Evolutionary conservation across 2,888 invertebrate genomes (phyloP).

Genomic region (Lithophane socia): DNA sequence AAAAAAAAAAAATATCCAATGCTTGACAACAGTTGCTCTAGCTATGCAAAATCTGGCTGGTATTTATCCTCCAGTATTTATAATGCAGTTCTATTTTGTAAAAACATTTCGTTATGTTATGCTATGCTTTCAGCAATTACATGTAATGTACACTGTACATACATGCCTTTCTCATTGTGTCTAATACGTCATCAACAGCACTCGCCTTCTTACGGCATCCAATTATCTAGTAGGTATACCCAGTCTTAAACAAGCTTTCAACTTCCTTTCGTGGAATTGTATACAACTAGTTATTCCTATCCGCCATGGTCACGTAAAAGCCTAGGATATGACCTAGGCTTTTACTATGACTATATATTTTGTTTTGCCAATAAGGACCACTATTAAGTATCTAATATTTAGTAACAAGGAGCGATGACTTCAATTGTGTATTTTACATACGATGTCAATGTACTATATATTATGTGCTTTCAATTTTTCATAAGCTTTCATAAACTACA

Average conservation of each 20-base stretch:
- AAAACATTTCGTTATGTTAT: too few relatives aligned
- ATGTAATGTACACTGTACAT: too few relatives aligned
- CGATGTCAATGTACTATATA: background rate
- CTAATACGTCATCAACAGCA: background rate
- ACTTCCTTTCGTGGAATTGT: background rate
- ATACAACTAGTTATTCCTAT: background rate
- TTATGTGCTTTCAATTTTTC: slow-evolving; percentile 23
- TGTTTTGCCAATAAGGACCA: too few relatives aligned
- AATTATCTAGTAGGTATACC: background rate
- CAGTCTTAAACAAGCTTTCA: background rate
- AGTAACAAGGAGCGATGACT: background rate
- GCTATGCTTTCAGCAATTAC: background rate
- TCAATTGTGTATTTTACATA: background rate
- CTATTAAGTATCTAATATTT: background rate
- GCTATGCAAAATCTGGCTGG: too few relatives aligned
- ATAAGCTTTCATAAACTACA: too few relatives aligned
- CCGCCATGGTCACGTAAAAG: background rate
- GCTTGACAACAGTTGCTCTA: too few relatives aligned
- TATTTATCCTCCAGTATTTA: background rate
- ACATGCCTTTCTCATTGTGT: background rate
- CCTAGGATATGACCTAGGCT: background rate
- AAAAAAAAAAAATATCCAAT: background rate
- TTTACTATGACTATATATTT: too few relatives aligned
- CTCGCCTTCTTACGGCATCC: background rate
- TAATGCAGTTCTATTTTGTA: background rate